Evolutionary conservation across 2,113 vertebrate species (phyloP).

Genomic region (Triplophysa tibetana): DNA sequence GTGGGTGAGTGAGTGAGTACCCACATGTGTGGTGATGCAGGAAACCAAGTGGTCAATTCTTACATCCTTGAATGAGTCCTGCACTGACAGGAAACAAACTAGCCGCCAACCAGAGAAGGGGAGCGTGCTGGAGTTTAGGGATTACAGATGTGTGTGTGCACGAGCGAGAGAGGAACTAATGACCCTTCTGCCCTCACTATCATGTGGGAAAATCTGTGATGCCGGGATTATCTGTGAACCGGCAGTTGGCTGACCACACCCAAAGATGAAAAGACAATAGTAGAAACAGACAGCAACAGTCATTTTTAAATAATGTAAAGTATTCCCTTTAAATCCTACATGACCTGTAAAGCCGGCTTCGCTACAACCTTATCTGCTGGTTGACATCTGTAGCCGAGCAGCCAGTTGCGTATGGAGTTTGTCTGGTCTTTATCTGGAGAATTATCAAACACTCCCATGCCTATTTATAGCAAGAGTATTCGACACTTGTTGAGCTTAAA

Average conservation of each 20-base stretch:
- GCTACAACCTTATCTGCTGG: constrained; percentile 13
- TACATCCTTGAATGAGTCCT: constrained; percentile 10
- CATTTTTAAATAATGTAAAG: not conserved
- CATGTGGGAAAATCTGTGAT: constrained; percentile 49
- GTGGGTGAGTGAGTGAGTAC: not conserved
- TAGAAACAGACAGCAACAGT: not conserved
- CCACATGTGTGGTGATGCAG: constrained; percentile 15
- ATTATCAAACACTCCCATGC: not conserved
- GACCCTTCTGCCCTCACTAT: constrained; percentile 37
- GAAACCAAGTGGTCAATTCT: constrained; percentile 14
- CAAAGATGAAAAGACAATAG: constrained; percentile 11
- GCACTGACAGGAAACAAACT: constrained; percentile 14
- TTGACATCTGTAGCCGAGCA: constrained; percentile 5
- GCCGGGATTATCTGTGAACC: constrained; percentile 35
- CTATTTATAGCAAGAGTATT: not conserved
- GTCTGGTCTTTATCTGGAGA: not conserved
- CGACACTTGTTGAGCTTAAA: not conserved
- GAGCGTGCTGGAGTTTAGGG: not conserved
- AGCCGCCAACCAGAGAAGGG: not conserved
- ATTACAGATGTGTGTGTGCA: not conserved
- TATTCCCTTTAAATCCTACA: not conserved
- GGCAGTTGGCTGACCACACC: not conserved
- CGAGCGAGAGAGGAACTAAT: not conserved
- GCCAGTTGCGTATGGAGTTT: not conserved
- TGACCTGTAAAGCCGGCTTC: not conserved